A percentile compares a stretch with the other conserved stretches of the same genome.
Conservation (phyloP, 2,888 invertebrate species). For the Cylindroiulus punctatus region DNA sequence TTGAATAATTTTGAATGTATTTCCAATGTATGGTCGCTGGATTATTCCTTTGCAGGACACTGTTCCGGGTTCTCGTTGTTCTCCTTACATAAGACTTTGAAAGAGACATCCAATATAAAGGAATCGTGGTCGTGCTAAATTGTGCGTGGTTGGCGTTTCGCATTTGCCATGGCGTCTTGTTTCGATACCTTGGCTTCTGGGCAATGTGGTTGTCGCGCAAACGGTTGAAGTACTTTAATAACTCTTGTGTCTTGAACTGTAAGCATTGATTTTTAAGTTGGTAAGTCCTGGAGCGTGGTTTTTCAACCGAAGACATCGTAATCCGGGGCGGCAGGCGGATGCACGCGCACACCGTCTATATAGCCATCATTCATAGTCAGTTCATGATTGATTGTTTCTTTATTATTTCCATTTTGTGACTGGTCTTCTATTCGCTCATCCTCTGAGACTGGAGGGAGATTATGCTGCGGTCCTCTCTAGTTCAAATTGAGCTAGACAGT, state of each 20-base stretch:
- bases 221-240: constrained; percentile 1
- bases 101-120: constrained; percentile 5
- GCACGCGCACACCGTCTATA: no score
- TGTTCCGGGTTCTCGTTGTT: neutral
- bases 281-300: neutral
- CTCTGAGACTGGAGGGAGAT: no score
- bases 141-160: neutral
- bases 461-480: no score
- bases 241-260: neutral
- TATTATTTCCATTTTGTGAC: no score
- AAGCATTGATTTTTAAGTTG: constrained; percentile 10
- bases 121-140: neutral
- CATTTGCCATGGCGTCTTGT: neutral
- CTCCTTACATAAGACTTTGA: neutral
- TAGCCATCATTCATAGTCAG: no score
- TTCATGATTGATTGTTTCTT: no score
- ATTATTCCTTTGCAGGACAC: neutral
- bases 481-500: no score
- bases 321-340: no score
- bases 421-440: no score
- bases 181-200: neutral
- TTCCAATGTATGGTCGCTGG: no score
- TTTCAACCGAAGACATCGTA: neutral
- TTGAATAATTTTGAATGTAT: neutral
- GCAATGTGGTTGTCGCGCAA: neutral